These are phyloP conservation scores for Oophaga sylvatica DNA, from an alignment of 2,797 vertebrate genomes.

Conservation along the genomic window DNA sequence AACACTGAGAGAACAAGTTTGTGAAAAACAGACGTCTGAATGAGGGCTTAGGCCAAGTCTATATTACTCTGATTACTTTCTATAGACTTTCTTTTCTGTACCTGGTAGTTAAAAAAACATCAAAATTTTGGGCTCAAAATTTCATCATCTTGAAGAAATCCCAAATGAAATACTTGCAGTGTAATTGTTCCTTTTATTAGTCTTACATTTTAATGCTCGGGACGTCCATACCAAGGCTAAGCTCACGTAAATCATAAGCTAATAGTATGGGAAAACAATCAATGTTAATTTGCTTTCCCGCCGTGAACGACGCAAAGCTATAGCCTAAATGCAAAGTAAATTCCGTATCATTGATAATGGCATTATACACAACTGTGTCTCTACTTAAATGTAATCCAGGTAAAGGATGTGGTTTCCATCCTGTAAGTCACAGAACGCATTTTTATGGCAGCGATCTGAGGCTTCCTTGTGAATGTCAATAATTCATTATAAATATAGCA, in stretches of 20 bases:
- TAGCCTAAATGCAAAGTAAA: conserved; percentile 1
- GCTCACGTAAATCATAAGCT: neutral
- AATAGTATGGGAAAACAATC: conserved; percentile 26
- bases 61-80: too few species aligned
- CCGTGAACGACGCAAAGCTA: neutral
- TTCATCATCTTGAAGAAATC: neutral
- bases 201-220: neutral
- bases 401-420: conserved; percentile 55
- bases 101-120: too few species aligned
- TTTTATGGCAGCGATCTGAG: conserved; percentile 45
- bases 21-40: too few species aligned
- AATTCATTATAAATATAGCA: conserved; percentile 60
- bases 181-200: neutral
- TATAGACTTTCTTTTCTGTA: too few species aligned
- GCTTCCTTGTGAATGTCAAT: conserved; percentile 59
- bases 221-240: neutral
- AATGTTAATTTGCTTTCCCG: conserved; percentile 17
- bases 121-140: neutral
- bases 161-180: neutral
- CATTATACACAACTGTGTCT: conserved; percentile 41
- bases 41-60: too few species aligned
- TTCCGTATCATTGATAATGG: conserved; percentile 32
- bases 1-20: too few species aligned
- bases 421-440: conserved; percentile 23
- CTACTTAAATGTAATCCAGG: conserved; percentile 37